Evolutionary conservation across 35 echinoderm and acorn worm genomes (phyloP).

Genomic region (Ophioderma brevispina): DNA sequence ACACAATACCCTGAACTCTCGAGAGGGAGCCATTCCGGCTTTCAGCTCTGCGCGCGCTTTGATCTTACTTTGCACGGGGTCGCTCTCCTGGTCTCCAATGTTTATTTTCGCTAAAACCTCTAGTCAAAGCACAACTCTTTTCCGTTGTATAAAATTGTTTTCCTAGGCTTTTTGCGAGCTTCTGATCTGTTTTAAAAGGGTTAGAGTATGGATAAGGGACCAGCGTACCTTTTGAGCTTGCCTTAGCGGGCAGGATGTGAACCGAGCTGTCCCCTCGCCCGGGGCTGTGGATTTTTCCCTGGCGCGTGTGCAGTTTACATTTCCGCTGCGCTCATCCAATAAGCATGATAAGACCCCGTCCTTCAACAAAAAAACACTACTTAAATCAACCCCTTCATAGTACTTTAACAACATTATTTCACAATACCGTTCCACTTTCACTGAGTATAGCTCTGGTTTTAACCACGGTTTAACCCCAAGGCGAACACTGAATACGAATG

Average conservation of each 20-base stretch:
- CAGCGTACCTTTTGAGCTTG: neutral
- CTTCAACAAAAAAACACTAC: neutral
- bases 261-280: neutral
- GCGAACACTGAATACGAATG: neutral
- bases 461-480: neutral
- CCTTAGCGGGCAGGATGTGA: neutral
- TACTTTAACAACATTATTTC: neutral
- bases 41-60: neutral
- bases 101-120: neutral
- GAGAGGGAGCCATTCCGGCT: neutral
- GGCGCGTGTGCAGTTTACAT: neutral
- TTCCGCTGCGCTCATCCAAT: neutral
- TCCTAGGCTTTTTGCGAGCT: neutral
- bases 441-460: neutral
- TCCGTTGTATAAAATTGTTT: neutral
- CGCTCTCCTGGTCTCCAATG: neutral
- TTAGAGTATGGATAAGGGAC: neutral
- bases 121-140: neutral
- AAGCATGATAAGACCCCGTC: neutral
- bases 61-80: neutral
- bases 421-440: neutral
- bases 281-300: neutral
- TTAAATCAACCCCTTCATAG: neutral
- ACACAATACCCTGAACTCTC: neutral
- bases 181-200: conserved; percentile 4